Percentiles rank a stretch among this genome's conserved stretches.
Conservation (phyloP, 2,797 vertebrate species). For the Eremophila alpestris region DNA sequence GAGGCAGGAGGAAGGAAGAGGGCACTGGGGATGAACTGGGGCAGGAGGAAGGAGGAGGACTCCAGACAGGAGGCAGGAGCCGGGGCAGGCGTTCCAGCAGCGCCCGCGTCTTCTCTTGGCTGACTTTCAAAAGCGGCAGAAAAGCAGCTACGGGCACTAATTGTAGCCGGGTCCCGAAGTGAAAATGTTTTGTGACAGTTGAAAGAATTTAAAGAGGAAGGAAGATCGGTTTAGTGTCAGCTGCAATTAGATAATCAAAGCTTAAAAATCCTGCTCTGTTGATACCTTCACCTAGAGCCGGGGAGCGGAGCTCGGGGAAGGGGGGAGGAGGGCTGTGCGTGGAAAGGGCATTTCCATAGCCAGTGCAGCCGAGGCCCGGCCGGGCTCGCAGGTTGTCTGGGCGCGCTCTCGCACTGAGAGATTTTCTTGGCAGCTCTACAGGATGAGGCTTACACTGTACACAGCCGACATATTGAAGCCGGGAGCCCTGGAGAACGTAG, state of each 20-base stretch:
- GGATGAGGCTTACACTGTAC: constrained; percentile 82
- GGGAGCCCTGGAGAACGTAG: constrained; percentile 73
- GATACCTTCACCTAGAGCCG: constrained; percentile 54
- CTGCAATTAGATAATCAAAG: constrained; percentile 78
- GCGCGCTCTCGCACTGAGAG: constrained; percentile 68
- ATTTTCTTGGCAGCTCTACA: constrained; percentile 88
- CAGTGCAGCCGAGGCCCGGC: constrained; percentile 46
- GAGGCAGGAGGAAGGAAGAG: not conserved
- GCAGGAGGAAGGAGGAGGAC: not conserved
- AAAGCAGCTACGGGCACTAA: constrained; percentile 49
- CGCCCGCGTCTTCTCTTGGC: constrained; percentile 47
- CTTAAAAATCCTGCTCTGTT: constrained; percentile 64
- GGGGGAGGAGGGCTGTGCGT: constrained; percentile 47
- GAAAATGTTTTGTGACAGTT: constrained; percentile 73
- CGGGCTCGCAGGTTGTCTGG: constrained; percentile 67
- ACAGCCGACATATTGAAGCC: constrained; percentile 87
- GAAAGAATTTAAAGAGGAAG: constrained; percentile 73
- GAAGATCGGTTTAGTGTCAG: constrained; percentile 79
- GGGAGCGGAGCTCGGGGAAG: constrained; percentile 25
- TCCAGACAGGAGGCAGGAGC: not conserved
- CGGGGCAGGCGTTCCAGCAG: not conserved
- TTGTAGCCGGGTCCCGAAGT: constrained; percentile 66
- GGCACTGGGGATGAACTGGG: fast-evolving
- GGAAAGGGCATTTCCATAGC: constrained; percentile 68
- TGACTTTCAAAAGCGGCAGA: constrained; percentile 70